These are phyloP conservation scores for Cylindroiulus punctatus DNA, from an alignment of 2,888 invertebrate species.

Conservation along the genomic window DNA sequence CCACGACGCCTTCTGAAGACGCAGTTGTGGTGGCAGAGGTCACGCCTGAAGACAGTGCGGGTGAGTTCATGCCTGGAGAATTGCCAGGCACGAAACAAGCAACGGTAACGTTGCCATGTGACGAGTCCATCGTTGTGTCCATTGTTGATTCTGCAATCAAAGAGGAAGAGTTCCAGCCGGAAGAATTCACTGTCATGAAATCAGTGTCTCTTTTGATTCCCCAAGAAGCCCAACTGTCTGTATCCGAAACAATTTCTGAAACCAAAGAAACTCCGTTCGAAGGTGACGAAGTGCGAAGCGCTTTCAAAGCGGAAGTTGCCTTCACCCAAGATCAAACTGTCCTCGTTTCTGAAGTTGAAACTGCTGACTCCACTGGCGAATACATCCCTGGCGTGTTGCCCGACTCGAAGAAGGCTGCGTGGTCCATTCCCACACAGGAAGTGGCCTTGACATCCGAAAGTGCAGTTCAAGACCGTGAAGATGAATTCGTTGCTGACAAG, in stretches of 20 bases:
- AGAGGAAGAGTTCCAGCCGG: conserved; percentile 59
- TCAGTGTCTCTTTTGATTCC: conserved; percentile 57
- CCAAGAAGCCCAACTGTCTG: conserved; percentile 59
- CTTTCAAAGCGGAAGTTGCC: conserved; percentile 55
- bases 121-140: conserved; percentile 59
- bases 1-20: conserved; percentile 57
- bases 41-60: conserved; percentile 30
- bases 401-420: conserved; percentile 55
- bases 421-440: conserved; percentile 54
- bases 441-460: conserved; percentile 41
- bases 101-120: conserved; percentile 58
- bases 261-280: conserved; percentile 59
- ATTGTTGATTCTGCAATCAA: conserved; percentile 58
- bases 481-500: conserved; percentile 55
- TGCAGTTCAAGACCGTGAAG: conserved; percentile 56
- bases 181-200: conserved; percentile 59
- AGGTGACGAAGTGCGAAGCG: conserved; percentile 55
- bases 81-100: conserved; percentile 55
- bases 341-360: conserved; percentile 56
- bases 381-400: conserved; percentile 58
- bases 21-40: conserved; percentile 57
- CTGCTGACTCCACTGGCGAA: conserved; percentile 57
- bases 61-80: conserved; percentile 50
- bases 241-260: conserved; percentile 59
- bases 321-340: conserved; percentile 57